Evolutionary conservation across 2,113 vertebrate species (phyloP).

Genomic region (Speoplatyrhinus poulsoni): DNA sequence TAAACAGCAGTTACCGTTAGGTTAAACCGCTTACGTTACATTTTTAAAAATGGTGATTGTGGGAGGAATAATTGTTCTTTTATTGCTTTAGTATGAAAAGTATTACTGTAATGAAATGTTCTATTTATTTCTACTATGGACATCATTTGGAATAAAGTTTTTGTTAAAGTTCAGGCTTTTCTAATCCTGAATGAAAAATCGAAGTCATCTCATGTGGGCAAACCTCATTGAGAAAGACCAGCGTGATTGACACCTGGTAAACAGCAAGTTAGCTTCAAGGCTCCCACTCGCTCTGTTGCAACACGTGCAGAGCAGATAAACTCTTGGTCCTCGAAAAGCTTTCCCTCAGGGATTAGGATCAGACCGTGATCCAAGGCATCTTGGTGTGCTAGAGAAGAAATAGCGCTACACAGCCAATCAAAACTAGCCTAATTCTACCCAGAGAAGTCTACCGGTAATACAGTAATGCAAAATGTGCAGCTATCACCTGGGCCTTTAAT

Average conservation of each 20-base stretch:
- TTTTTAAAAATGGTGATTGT: too few relatives aligned
- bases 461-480: conserved; percentile 19
- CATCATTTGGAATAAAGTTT: too few relatives aligned
- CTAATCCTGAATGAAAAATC: too few relatives aligned
- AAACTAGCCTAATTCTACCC: conserved; percentile 7
- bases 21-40: too few relatives aligned
- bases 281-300: conserved; percentile 24
- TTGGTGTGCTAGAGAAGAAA: conserved; percentile 33
- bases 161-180: too few relatives aligned
- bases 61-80: too few relatives aligned
- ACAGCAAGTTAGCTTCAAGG: conserved; percentile 30
- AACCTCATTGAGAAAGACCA: background rate
- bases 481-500: conserved; percentile 22
- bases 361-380: conserved; percentile 44
- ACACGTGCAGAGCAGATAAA: conserved; percentile 50
- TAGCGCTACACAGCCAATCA: conserved; percentile 40
- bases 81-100: too few relatives aligned
- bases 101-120: too few relatives aligned
- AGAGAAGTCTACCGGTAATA: too few relatives aligned
- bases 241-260: conserved; percentile 42
- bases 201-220: too few relatives aligned
- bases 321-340: conserved; percentile 36
- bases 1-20: too few relatives aligned
- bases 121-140: too few relatives aligned
- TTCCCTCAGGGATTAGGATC: conserved; percentile 66